phyloP scores from a whole-genome alignment of 2,797 vertebrate species.

The Lagorchestes hirsutus region DNA sequence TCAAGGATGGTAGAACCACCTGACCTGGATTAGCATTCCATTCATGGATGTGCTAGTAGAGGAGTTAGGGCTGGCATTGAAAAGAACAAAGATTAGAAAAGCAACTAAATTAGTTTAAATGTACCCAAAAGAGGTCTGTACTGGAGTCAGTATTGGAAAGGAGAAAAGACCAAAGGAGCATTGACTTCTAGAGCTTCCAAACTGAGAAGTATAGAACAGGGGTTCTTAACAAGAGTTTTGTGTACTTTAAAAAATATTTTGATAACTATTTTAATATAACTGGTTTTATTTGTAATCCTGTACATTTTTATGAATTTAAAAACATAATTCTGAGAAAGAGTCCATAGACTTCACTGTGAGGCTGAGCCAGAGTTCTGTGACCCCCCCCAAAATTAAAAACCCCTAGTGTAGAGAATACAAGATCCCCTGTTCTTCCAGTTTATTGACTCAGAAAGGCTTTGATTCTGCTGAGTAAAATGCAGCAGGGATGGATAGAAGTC shows the following conservation, averaged over 20 bases:
- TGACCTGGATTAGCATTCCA: neutral
- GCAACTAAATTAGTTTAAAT: neutral
- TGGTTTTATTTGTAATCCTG: neutral
- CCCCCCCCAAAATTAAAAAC: neutral
- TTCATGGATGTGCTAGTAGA: neutral
- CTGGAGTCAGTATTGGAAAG: neutral
- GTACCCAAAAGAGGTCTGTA: neutral
- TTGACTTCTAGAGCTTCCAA: neutral
- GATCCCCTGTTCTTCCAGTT: neutral
- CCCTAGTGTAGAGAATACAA: neutral
- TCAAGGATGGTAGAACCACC: neutral
- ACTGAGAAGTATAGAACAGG: neutral
- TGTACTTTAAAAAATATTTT: neutral
- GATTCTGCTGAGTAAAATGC: neutral
- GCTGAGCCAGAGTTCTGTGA: neutral
- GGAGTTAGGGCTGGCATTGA: neutral
- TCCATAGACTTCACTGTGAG: neutral
- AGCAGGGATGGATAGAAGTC: neutral
- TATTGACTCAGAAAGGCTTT: neutral
- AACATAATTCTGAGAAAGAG: neutral
- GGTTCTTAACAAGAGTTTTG: neutral
- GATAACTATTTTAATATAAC: neutral
- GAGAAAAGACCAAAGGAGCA: neutral
- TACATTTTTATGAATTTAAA: neutral
- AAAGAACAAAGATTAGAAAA: neutral